Base-by-base conservation (phyloP, 1,140 invertebrate species). In the Magallana angulata region DNA sequence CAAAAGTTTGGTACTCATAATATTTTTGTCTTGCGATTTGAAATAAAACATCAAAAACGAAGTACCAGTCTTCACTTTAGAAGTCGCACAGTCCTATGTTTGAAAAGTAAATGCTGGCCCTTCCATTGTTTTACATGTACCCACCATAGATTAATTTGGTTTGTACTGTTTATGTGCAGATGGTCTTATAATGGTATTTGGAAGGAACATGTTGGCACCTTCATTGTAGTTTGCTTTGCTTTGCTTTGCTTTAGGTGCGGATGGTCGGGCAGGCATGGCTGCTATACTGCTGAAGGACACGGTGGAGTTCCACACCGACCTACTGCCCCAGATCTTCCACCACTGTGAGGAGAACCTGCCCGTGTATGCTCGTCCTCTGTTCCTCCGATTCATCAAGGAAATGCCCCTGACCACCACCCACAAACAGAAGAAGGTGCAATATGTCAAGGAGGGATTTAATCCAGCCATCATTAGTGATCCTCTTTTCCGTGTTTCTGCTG, bases 391-490 rank as follows among this genome's bases (percentile, higher is more conserved):
- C 36, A 84, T 91, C 36, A 71, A 87, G 8, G 80, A 91, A 57
- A 89, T 91, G 30, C 30, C 85, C 7, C 68, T 93, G 7, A 93
- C 93, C 11, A 88, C 82, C 6, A 93, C 93, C 0, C 92, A 90
- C 87, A 93, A 93, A 88, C 90, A 92, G 24, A 84, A 83, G 56
- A 93, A 93, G 80, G 85, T 89, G 7, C 86, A 91, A 14, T 96
- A 99, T 48, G 97, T 98, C 93, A 97, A 97, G 91, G 97, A 99
- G 94, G 98, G 97, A 12, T 99, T 97, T 94, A 96, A 99, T 95
- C 97, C 97, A 0, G 96, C 96, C 76, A 95, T 96, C 86, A 96
- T 98, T 12, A 96, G 96, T 82, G 97, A 98, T 92, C 96, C 96
- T 90, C 93, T 98, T 18, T 98, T 97, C 94, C 97, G 97, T 91